Conservation (phyloP, 2,888 invertebrate species). For the Diachrysia chrysitis region DNA sequence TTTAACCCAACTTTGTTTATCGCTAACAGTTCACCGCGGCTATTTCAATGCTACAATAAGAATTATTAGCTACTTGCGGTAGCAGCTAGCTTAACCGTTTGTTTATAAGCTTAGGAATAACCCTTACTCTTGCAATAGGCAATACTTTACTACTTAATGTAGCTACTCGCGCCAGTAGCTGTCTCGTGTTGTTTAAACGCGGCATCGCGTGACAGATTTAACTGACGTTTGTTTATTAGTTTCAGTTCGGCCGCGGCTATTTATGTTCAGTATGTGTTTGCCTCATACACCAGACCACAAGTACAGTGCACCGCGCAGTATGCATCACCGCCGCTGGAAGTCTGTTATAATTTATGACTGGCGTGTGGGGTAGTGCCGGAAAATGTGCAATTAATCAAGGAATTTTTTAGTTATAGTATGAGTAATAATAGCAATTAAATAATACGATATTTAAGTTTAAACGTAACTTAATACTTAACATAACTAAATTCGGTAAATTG, state of each 20-base stretch:
- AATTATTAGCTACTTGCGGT: conserved; percentile 14
- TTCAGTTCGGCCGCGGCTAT: conserved; percentile 48
- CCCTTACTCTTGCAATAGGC: background rate
- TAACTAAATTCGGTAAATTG: background rate
- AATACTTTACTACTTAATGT: background rate
- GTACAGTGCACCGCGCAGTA: conserved; percentile 12
- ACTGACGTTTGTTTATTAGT: conserved; percentile 60
- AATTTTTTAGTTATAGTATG: background rate
- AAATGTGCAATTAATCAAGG: background rate
- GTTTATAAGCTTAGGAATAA: conserved; percentile 2
- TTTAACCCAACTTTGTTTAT: conserved; percentile 60
- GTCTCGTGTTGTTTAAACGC: conserved; percentile 27
- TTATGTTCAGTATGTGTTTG: conserved; percentile 40
- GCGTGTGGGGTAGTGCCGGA: conserved; percentile 12
- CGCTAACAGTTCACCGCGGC: conserved; percentile 25
- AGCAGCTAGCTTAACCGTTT: background rate
- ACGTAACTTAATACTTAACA: background rate
- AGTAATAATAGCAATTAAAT: background rate
- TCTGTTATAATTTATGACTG: conserved; percentile 24
- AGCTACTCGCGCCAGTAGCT: conserved; percentile 29
- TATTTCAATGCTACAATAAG: conserved; percentile 14
- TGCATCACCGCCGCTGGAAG: conserved; percentile 8
- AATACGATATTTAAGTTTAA: background rate
- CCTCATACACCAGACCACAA: conserved; percentile 10
- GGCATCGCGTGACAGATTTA: conserved; percentile 61